Evolutionary conservation across 2,797 vertebrate species (phyloP).

Genomic region (Melanotaenia maccullochi): DNA sequence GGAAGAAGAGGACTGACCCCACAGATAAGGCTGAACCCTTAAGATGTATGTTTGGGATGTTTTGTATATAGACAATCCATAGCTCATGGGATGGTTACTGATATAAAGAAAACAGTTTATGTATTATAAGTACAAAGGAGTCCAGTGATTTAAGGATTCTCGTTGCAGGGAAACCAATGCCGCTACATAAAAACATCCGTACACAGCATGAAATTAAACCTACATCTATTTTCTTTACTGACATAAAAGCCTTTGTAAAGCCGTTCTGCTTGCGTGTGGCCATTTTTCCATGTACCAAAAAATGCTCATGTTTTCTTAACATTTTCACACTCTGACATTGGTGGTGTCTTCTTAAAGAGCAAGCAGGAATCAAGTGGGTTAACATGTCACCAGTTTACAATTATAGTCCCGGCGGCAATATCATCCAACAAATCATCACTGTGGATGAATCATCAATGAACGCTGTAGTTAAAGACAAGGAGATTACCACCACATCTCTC

Average conservation of each 20-base stretch:
- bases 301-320: conserved; percentile 64
- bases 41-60: conserved; percentile 48
- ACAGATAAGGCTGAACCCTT: conserved; percentile 58
- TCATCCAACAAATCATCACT: conserved; percentile 67
- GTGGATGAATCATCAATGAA: conserved; percentile 73
- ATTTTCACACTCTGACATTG: conserved; percentile 63
- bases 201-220: conserved; percentile 42
- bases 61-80: conserved; percentile 21
- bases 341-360: conserved; percentile 49
- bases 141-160: conserved; percentile 28
- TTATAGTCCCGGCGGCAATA: conserved; percentile 61
- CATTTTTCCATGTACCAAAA: conserved; percentile 38
- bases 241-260: conserved; percentile 7
- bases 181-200: conserved; percentile 35
- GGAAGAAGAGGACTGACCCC: conserved; percentile 72
- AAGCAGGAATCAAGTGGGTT: conserved; percentile 62
- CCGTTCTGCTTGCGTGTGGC: conserved; percentile 46
- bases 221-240: not conserved
- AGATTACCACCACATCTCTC: conserved; percentile 63
- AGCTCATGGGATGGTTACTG: conserved; percentile 29
- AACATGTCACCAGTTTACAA: conserved; percentile 79
- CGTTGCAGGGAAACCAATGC: conserved; percentile 24
- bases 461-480: conserved; percentile 52
- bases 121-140: conserved; percentile 35
- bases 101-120: conserved; percentile 43